phyloP scores from a whole-genome alignment of 1,140 invertebrate species.

The Drosophila repletoides region DNA sequence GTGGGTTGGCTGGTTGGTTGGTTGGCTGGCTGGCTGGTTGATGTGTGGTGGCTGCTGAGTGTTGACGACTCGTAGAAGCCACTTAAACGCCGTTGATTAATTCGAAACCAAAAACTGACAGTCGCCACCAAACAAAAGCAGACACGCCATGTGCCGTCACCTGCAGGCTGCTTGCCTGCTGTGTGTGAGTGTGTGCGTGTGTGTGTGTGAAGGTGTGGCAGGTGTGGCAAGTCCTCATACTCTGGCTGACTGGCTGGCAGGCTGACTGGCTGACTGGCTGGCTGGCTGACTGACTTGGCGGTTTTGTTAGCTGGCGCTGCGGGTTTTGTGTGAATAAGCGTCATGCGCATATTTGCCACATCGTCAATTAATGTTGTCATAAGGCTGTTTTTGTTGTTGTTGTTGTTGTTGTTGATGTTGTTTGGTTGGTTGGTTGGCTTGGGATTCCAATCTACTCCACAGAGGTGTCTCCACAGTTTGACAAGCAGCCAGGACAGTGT shows the following conservation, averaged over 20 bases:
- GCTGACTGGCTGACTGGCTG: conserved; percentile 30
- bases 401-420: conserved; percentile 23
- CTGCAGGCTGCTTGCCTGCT: conserved; percentile 23
- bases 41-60: background rate
- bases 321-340: conserved; percentile 26
- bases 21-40: background rate
- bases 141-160: conserved; percentile 34
- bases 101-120: conserved; percentile 76
- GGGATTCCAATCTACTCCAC: background rate
- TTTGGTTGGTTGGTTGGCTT: background rate
- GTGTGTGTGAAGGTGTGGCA: conserved; percentile 45
- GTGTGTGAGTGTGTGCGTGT: background rate
- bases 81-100: conserved; percentile 71
- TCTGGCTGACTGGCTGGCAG: conserved; percentile 26
- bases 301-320: conserved; percentile 43
- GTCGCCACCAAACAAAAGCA: conserved; percentile 61
- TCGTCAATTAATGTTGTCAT: conserved; percentile 58
- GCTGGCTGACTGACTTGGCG: conserved; percentile 49
- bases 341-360: conserved; percentile 55
- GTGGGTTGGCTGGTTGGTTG: background rate
- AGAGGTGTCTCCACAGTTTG: conserved; percentile 3
- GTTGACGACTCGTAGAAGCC: conserved; percentile 55
- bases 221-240: conserved; percentile 36
- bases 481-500: conserved; percentile 7
- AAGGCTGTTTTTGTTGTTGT: conserved; percentile 13